phyloP scores from a whole-genome alignment of 2,888 invertebrate genomes.

The Aphodius granarius region DNA sequence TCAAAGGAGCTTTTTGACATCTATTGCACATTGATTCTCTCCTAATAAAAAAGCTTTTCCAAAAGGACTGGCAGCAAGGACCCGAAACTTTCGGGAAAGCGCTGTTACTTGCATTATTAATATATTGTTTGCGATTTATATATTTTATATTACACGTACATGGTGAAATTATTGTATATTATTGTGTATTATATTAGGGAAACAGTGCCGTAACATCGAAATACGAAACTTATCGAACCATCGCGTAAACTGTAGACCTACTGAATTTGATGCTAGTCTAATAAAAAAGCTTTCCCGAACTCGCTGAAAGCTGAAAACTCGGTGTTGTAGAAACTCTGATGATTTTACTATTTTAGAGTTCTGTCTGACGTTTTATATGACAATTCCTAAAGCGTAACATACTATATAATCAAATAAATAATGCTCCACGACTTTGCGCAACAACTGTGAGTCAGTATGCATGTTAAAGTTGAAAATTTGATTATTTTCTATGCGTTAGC shows the following conservation, averaged over 20 bases:
- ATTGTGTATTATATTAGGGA: neutral
- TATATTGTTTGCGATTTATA: neutral
- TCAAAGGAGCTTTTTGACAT: neutral
- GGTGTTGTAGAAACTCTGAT: neutral
- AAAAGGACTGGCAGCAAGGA: neutral
- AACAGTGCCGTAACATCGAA: neutral
- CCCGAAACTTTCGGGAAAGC: neutral
- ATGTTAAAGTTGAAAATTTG: too few species aligned
- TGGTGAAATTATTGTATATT: neutral
- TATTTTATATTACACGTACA: neutral
- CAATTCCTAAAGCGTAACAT: too few species aligned
- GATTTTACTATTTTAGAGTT: too few species aligned
- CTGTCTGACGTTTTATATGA: too few species aligned
- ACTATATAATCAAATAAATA: too few species aligned
- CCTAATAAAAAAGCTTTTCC: neutral
- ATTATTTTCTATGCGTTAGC: too few species aligned
- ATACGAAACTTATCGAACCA: neutral
- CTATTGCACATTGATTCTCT: neutral
- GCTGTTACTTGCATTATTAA: neutral
- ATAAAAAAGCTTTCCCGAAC: neutral
- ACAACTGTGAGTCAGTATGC: too few species aligned
- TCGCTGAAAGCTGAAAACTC: neutral
- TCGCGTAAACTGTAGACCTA: neutral
- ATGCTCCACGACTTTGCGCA: too few species aligned
- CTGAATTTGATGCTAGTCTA: neutral